Evolutionary conservation across 2,797 vertebrate genomes (phyloP), one percentile per base, ranked within the genome.

Genomic region (Chaetodon trifasciatus): DNA sequence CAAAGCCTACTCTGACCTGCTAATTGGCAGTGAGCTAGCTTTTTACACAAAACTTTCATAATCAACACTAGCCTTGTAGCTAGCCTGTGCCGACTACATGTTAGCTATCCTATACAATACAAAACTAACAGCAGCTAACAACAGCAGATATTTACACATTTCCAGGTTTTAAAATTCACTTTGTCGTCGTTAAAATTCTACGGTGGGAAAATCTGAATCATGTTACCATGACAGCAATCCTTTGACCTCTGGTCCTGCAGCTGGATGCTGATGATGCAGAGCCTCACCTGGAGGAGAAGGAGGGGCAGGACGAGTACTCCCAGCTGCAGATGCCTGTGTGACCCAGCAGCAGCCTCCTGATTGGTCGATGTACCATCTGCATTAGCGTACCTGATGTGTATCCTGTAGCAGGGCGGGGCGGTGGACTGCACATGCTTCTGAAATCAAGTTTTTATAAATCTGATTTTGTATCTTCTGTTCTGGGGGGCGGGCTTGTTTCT

Each of bases 301-400:
- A 97, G 78, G 97, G 96, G 0, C 95, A 96, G 84, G 97, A 97
- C 0, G 97, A 97, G 82, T 97, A 98, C 90, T 95, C 97, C 0
- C 96, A 98, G 91, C 96, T 97, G 95, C 96, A 96, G 61, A 97
- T 97, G 97, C 97, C 97, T 0, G 96, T 97, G 84, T 98, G 93
- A 96, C 53, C 67, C 0, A 1, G 3, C 6, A 28, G 47, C 55
- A 9, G 17, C 15, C 7, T n/a, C 3, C 0, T 17, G 53, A 86
- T 80, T 78, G 78, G 79, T 17, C 4, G 1, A 55, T n/a, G 17
- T 35, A 4, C 28, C 44, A 12, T 8, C 35, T 3, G 69, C 24
- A 44, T 70, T 76, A 69, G 39, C 73, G 46, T 56, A 60, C 61
- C 24, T 60, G 44, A 53, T 4, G 5, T 35, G 37, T 52, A 24